Evolutionary conservation across 2,888 invertebrate species (phyloP).

Genomic region (Andrena minutula): DNA sequence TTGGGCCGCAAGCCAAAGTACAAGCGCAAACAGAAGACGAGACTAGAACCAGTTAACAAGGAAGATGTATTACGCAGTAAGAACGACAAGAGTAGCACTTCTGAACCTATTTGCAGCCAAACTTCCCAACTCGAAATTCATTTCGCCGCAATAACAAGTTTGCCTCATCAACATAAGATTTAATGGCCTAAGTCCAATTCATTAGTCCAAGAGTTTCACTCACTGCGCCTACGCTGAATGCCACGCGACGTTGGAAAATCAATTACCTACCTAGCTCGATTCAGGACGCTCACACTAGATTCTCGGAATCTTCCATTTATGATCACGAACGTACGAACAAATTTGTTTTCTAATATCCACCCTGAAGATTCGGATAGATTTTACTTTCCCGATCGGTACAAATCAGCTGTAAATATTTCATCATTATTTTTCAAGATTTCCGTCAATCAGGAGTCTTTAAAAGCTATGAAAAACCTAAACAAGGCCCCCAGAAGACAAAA

Average conservation of each 20-base stretch:
- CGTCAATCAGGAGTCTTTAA: not conserved
- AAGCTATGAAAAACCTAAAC: not conserved
- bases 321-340: not conserved
- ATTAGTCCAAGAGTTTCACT: conserved; percentile 42
- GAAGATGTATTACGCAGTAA: not conserved
- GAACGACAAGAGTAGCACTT: conserved; percentile 7
- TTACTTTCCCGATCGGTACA: not conserved
- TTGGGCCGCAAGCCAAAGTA: not conserved
- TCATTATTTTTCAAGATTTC: not conserved
- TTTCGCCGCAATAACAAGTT: conserved; percentile 28
- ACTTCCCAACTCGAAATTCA: conserved; percentile 20
- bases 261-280: conserved; percentile 41
- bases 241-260: conserved; percentile 37
- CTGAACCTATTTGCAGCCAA: not conserved
- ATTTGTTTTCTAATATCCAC: not conserved
- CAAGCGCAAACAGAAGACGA: not conserved
- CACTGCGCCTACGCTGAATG: conserved; percentile 8
- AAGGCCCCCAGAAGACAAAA: no score
- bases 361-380: not conserved
- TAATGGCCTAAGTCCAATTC: conserved; percentile 34
- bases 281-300: conserved; percentile 11
- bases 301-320: conserved; percentile 9
- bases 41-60: not conserved
- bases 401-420: not conserved
- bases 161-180: conserved; percentile 8